Evolutionary conservation across 2,797 vertebrate genomes (phyloP).

Genomic region (Cygnus olor): DNA sequence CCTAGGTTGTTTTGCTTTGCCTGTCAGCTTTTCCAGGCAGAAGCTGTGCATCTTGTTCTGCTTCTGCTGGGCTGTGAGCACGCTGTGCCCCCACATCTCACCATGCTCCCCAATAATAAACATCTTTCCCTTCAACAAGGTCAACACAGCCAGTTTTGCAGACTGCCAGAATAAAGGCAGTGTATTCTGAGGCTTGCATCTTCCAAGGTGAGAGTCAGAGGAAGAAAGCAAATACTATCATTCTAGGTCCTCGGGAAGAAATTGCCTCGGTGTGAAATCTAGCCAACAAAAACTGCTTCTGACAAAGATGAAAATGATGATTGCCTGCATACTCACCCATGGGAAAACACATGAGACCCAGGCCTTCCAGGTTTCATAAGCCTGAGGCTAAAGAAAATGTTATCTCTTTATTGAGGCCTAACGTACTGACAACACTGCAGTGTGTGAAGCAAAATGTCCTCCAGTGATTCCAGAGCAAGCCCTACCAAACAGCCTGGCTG

Average conservation of each 20-base stretch:
- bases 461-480: neutral
- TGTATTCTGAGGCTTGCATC: neutral
- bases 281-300: neutral
- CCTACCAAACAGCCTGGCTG: neutral
- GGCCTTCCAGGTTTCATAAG: neutral
- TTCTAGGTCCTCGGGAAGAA: neutral
- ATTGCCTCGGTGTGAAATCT: neutral
- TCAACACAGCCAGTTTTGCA: neutral
- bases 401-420: neutral
- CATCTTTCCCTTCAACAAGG: neutral
- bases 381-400: constrained; percentile 3
- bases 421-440: neutral
- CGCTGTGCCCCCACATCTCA: neutral
- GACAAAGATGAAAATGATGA: neutral
- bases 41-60: neutral
- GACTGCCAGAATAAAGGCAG: constrained; percentile 16
- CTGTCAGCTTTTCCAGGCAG: neutral
- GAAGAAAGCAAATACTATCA: neutral
- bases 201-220: neutral
- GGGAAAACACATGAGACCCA: neutral
- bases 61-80: neutral
- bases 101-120: neutral
- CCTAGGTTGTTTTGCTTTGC: neutral
- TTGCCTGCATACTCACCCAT: neutral
- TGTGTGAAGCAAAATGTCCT: neutral